These are phyloP conservation scores for Onychorhynchus coronatus DNA, from an alignment of 2,113 vertebrate species.

Conservation along the genomic window DNA sequence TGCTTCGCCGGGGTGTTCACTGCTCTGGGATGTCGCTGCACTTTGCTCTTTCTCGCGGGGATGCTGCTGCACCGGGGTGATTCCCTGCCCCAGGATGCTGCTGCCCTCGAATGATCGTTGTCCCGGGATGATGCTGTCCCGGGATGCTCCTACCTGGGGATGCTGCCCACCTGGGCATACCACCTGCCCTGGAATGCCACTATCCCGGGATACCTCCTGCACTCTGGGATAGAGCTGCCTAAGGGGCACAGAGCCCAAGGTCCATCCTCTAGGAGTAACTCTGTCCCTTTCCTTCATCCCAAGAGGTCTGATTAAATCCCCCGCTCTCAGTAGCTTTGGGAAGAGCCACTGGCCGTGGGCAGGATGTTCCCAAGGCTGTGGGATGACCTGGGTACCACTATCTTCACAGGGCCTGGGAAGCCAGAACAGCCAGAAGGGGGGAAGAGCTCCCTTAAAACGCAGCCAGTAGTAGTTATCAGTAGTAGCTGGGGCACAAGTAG, in stretches of 20 bases:
- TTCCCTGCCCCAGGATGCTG: neutral
- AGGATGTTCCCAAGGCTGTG: rapidly evolving
- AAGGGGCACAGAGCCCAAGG: rapidly evolving
- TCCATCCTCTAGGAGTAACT: rapidly evolving
- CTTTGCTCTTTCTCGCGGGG: neutral
- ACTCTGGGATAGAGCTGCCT: rapidly evolving
- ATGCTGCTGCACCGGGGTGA: neutral
- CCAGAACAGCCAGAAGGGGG: rapidly evolving
- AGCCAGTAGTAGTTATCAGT: rapidly evolving
- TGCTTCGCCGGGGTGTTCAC: too few relatives aligned
- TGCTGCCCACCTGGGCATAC: neutral
- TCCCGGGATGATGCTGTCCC: neutral
- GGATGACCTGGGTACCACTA: rapidly evolving
- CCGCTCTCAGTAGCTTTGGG: rapidly evolving
- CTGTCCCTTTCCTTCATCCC: rapidly evolving
- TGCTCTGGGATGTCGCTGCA: too few relatives aligned
- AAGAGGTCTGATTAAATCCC: rapidly evolving
- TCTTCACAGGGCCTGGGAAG: neutral
- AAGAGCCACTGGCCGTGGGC: rapidly evolving
- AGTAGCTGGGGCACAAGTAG: rapidly evolving
- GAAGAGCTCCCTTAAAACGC: neutral
- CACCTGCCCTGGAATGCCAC: rapidly evolving
- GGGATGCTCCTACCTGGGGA: neutral
- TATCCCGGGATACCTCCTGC: rapidly evolving
- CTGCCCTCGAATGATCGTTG: neutral